Percentiles rank a stretch among this genome's conserved stretches.
Conservation (phyloP, 2,888 invertebrate genomes). For the Baronia brevicornis region DNA sequence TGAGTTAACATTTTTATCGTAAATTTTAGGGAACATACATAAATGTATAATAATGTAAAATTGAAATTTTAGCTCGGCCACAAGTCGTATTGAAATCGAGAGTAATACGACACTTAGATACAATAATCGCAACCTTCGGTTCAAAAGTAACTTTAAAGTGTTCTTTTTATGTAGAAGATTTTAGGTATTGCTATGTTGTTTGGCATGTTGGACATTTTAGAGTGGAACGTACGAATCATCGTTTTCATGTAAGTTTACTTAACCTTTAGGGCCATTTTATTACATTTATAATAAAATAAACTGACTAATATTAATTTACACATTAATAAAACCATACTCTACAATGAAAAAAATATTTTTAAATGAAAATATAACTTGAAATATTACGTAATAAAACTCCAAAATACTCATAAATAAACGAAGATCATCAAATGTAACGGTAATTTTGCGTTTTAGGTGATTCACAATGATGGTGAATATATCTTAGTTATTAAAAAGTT, state of each 20-base stretch:
- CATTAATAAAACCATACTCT: too few species aligned
- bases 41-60: too few species aligned
- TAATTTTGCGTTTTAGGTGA: constrained; percentile 23
- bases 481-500: constrained; percentile 27
- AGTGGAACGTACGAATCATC: constrained; percentile 29
- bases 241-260: constrained; percentile 29
- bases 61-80: too few species aligned
- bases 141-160: constrained; percentile 25
- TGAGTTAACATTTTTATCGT: constrained; percentile 17
- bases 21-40: constrained; percentile 16
- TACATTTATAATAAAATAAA: background rate
- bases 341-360: too few species aligned
- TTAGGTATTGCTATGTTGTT: constrained; percentile 25
- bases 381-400: too few species aligned
- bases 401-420: too few species aligned
- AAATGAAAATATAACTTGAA: too few species aligned
- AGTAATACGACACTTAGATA: constrained; percentile 16
- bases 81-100: background rate
- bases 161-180: constrained; percentile 22
- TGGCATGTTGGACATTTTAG: constrained; percentile 31
- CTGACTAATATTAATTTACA: background rate
- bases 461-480: constrained; percentile 24
- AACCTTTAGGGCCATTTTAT: background rate
- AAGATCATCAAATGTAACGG: constrained; percentile 7
- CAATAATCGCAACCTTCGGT: constrained; percentile 26